phyloP scores from a whole-genome alignment of 2,888 invertebrate genomes.

The Drosophila crucigera region DNA sequence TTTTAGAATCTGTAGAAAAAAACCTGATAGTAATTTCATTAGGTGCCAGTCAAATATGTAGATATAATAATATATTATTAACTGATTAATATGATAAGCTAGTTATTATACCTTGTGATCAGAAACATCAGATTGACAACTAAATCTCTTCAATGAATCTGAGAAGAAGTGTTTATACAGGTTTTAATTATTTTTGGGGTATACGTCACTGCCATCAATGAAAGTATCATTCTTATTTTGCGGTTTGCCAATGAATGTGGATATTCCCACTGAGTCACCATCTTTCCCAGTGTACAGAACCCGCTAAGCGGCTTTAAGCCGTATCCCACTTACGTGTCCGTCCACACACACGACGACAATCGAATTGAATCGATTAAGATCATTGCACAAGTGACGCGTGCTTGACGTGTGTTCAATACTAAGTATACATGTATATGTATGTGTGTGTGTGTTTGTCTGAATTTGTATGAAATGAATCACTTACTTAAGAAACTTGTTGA shows the following conservation, averaged over 20 bases:
- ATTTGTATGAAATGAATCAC: constrained; percentile 23
- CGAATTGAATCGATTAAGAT: constrained; percentile 17
- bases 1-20: neutral
- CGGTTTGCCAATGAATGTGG: constrained; percentile 46
- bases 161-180: neutral
- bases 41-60: neutral
- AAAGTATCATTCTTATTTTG: constrained; percentile 27
- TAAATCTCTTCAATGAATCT: neutral
- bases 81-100: neutral
- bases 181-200: neutral
- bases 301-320: constrained; percentile 13
- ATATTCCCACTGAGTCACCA: constrained; percentile 58
- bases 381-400: constrained; percentile 61
- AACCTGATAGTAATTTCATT: neutral
- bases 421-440: neutral
- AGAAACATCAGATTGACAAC: neutral
- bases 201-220: constrained; percentile 34
- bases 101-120: neutral
- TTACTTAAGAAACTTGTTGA: constrained; percentile 10
- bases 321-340: constrained; percentile 32
- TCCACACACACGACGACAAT: neutral
- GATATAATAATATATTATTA: neutral
- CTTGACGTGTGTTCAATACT: constrained; percentile 47
- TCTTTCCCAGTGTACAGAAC: constrained; percentile 58
- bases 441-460: neutral